Conservation (phyloP, 37 sponge, comb jelly and placozoan species). For the Spongilla lacustris region DNA sequence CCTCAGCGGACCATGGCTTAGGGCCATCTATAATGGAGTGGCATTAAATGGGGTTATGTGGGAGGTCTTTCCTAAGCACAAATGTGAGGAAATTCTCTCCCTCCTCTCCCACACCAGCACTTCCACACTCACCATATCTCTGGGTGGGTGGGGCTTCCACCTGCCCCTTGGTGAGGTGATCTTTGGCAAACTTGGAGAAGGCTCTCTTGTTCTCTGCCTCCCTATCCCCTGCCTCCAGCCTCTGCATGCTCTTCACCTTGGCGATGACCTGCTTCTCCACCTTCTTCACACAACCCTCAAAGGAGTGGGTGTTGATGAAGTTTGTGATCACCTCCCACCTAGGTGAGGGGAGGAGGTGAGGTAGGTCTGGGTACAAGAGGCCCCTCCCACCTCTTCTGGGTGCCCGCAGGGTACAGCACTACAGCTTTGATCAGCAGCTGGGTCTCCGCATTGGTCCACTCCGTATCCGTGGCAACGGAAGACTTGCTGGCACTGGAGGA, state of each 20-base stretch:
- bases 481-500: background rate
- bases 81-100: too few relatives aligned
- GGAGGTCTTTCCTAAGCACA: background rate
- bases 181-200: constrained; percentile 72
- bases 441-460: constrained; percentile 81
- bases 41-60: background rate
- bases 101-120: background rate
- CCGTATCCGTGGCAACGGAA: background rate
- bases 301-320: constrained; percentile 79
- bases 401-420: constrained; percentile 90
- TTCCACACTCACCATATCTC: constrained; percentile 44
- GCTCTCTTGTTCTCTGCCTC: constrained; percentile 69
- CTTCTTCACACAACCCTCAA: constrained; percentile 40
- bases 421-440: constrained; percentile 94
- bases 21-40: constrained; percentile 25
- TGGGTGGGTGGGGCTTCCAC: constrained; percentile 58
- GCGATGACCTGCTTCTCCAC: constrained; percentile 61
- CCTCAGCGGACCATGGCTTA: constrained; percentile 81
- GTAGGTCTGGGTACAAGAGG: background rate
- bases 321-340: constrained; percentile 88
- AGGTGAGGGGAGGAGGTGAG: background rate
- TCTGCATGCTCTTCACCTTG: constrained; percentile 52
- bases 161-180: constrained; percentile 32
- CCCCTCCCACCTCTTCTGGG: constrained; percentile 72
- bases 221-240: constrained; percentile 51